Conservation (phyloP, 2,797 vertebrate species). For the Babyrousa celebensis region DNA sequence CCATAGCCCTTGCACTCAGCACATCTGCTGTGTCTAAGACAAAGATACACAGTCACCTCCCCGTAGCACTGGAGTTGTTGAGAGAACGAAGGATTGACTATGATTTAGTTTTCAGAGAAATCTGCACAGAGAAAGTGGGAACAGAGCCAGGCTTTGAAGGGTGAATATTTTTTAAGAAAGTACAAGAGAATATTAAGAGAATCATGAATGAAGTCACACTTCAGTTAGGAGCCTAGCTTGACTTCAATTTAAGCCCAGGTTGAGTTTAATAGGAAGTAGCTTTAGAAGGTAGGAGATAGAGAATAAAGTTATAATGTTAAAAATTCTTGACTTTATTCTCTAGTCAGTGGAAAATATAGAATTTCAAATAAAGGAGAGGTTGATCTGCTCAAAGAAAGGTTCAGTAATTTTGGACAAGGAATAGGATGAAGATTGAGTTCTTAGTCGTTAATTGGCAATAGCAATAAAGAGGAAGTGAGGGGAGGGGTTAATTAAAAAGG, state of each 20-base stretch:
- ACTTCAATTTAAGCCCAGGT: not conserved
- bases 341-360: not conserved
- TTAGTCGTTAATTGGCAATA: not conserved
- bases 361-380: constrained; percentile 4
- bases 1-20: accelerated
- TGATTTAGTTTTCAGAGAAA: not conserved
- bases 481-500: not conserved
- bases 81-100: not conserved
- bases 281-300: not conserved
- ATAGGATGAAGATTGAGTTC: not conserved
- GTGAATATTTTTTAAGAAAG: not conserved
- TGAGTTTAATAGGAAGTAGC: not conserved
- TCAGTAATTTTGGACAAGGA: not conserved
- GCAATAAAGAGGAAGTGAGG: not conserved
- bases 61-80: not conserved
- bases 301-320: not conserved
- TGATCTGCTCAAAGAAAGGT: not conserved
- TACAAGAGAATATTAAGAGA: not conserved
- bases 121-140: not conserved
- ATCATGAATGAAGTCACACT: not conserved
- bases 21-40: not conserved
- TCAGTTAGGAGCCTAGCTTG: not conserved
- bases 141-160: not conserved
- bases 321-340: not conserved
- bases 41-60: not conserved